A percentile compares a stretch with the other conserved stretches of the same genome.
These are phyloP conservation scores for Zaprionus taronus DNA, from an alignment of 1,140 invertebrate genomes.

Conservation along the genomic window DNA sequence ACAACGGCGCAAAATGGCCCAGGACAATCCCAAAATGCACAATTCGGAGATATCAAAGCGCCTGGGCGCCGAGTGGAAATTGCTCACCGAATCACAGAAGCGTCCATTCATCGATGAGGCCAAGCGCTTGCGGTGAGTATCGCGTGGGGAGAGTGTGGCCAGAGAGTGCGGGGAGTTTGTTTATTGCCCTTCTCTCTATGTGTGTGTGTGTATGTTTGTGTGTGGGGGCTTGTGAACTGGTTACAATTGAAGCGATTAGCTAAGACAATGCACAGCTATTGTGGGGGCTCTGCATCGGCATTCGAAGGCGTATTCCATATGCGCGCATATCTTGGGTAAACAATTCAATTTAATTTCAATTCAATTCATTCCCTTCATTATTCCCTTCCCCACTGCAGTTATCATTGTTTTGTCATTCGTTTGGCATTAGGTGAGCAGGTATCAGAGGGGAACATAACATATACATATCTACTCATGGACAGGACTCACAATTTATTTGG, in stretches of 20 bases:
- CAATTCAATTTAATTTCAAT: slow-evolving; percentile 54
- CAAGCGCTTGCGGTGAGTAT: slow-evolving; percentile 94
- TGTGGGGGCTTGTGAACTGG: slow-evolving; percentile 55
- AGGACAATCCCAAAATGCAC: slow-evolving; percentile 99
- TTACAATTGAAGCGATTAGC: slow-evolving; percentile 80
- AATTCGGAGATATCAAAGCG: slow-evolving; percentile 97
- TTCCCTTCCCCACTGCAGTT: background rate
- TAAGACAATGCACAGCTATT: slow-evolving; percentile 78
- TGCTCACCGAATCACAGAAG: slow-evolving; percentile 94
- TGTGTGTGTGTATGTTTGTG: slow-evolving; percentile 20
- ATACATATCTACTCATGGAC: background rate
- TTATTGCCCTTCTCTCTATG: slow-evolving; percentile 9
- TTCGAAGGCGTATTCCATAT: slow-evolving; percentile 46
- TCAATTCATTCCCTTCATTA: slow-evolving; percentile 24
- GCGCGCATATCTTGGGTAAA: slow-evolving; percentile 72
- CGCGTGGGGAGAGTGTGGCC: slow-evolving; percentile 20
- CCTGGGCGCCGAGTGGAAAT: slow-evolving; percentile 95
- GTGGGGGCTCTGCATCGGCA: slow-evolving; percentile 51
- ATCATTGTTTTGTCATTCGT: background rate
- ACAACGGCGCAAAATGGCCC: slow-evolving; percentile 97
- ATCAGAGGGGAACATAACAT: background rate
- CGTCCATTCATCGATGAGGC: slow-evolving; percentile 99
- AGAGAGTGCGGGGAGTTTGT: slow-evolving; percentile 12
- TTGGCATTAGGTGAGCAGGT: background rate
- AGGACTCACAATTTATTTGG: background rate